Base-by-base conservation (phyloP, 92 coral and sea anemone species). In the Paramuricea clavata region DNA sequence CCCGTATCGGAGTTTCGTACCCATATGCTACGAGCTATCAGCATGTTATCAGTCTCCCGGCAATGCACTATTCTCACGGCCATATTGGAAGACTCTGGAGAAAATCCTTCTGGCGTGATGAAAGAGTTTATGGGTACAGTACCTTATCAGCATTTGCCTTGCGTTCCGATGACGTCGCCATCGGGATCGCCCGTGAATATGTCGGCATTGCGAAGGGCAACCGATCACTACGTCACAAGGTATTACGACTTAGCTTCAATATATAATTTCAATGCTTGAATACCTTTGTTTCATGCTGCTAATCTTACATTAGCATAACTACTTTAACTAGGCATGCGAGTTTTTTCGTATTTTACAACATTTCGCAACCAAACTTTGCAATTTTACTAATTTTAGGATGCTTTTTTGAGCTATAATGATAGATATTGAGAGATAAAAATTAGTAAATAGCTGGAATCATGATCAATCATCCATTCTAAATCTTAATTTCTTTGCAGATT, bases 1-100 rank as follows among this genome's bases (percentile, higher is more conserved):
- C 54, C 57, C 22, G 50, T 42, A 34, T 39, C 28, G 52, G 52
- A 79, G 35, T 79, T 79, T 61, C 84, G 84, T 33, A 59, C 49
- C 34, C 30, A 41, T 19, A 79, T 79, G 84, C 57, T 79, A 25
- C 84, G 47, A 5, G 73, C 54, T 30, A 57, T 79, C 1, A 61
- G 84, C 57, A 36, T 6, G 57, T 36, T 79, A 17, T 47, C 84
- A 59, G 41, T 79, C 73, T 8, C 34, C 72, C 72, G 84, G 12
- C 84, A 79, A 60, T 79, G 84, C 25, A 16, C 57, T 21, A 59
- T 79, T 44, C 84, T 79, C 7, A 5, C 84, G 5, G 64, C 84
- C 15, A 79, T 79, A 31, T 23, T 79, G 8, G 12, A 79, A 10
- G 32, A 79, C 52, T 56, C 71, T 60, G 84, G 84, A 17, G 72